Base-by-base conservation (phyloP, 2,888 invertebrate genomes). In the Homarus gammarus region DNA sequence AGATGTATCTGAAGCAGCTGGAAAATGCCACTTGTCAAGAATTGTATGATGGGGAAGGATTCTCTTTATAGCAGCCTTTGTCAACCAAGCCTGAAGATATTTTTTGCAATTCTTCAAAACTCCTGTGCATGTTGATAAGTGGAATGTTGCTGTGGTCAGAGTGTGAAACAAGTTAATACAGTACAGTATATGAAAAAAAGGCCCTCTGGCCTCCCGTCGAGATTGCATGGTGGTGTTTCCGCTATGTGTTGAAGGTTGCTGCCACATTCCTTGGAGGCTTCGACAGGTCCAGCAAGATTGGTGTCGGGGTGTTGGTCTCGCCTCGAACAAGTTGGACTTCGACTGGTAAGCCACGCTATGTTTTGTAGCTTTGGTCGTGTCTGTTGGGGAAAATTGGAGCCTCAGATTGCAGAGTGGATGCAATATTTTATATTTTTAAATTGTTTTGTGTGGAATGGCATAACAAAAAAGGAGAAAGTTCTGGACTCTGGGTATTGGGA, bases 361-460 rank as follows among this genome's bases (percentile, higher is more conserved):
- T 86, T 86, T 86, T 86, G 86, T 86, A 86, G 86, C 86, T 86
- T 86, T 79, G 86, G 86, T 86, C 86, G 79, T 86, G 86, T 86
- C 79, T 86, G 86, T 86, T 79, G 78, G 86, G 85, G 72, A 68
- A 70, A 79, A 51, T 38, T 64, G 51, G 86, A 86, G 70, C 51
- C 64, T 49, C 78, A 79, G 33, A 33, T 38, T 70, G 79, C 77
- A 40, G 86, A 79, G 72, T 86, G 86, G 86, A 79, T 84, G 73
- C 38, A 33, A 40, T 75, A 36, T 38, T 51, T n/a, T 73, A 40
- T 61, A 82, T 38, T 31, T 31, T 15, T 56, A 51, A 33, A 49
- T 78, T 78, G 33, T 78, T 77, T 81, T 40, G 56, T 56, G 18
- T 78, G 78, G 61, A 64, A 18, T 64, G 61, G 27, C 5, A 64